Conservation (phyloP, 2,797 vertebrate genomes). For the Coilia nasus region DNA sequence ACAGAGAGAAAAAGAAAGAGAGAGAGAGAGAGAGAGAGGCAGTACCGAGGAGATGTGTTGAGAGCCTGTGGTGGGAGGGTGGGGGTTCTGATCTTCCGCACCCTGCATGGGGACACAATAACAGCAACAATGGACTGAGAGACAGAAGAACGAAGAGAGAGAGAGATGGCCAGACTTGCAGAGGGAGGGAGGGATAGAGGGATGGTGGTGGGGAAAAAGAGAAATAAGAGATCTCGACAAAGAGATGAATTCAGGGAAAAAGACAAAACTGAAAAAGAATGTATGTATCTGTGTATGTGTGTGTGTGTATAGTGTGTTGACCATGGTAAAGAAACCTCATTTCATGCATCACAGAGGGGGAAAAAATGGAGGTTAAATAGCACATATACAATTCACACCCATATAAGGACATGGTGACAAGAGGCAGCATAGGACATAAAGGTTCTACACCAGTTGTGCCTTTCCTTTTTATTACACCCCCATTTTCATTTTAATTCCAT, state of each 20-base stretch:
- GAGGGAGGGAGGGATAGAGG: conserved; percentile 44
- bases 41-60: conserved; percentile 85
- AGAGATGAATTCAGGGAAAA: neutral
- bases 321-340: neutral
- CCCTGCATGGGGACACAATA: conserved; percentile 85
- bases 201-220: conserved; percentile 46
- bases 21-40: conserved; percentile 68
- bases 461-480: neutral
- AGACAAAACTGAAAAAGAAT: neutral
- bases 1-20: conserved; percentile 35
- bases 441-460: neutral
- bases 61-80: conserved; percentile 83
- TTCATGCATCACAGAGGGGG: neutral
- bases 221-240: conserved; percentile 45
- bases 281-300: conserved; percentile 12
- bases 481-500: neutral
- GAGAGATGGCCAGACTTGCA: conserved; percentile 42
- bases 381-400: neutral
- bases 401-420: neutral
- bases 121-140: conserved; percentile 83
- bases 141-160: conserved; percentile 54
- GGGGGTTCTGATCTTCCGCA: conserved; percentile 81
- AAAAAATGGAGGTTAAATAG: neutral
- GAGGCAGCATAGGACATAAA: neutral
- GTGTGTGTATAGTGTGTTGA: conserved; percentile 15